Base-by-base conservation (phyloP, 2,888 invertebrate species). In the Rhamnusium bicolor region DNA sequence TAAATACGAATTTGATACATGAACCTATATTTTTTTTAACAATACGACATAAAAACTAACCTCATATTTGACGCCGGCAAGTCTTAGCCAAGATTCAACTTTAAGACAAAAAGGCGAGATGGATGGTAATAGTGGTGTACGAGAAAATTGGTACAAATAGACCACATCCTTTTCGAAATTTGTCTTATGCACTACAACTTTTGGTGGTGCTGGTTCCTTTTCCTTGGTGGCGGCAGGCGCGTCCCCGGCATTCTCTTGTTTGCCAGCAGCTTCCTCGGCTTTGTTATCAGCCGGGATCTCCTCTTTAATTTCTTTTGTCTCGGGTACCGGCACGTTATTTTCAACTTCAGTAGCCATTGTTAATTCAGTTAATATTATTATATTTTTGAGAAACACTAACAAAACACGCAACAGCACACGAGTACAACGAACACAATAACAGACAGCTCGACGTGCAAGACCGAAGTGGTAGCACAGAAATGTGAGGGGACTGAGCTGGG, bases 61-160 rank as follows among this genome's bases (percentile, higher is more conserved):
- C 96, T 97, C 97, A 90, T 97, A 98, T 90, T 95, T 96, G 88
- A 97, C 92, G 87, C 94, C 96, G 86, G 94, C 94, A 84, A 98
- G 92, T 87, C 98, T 92, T 81, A 98, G 92, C 96, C 97, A 98
- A 85, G 97, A 96, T 91, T 98, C 98, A 84, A 97, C 95, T 92
- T 98, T 98, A 87, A 98, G 92, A 90, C 96, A 97, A 89, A 95
- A 97, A 72, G 97, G 96, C 81, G 97, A 97, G 84, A 96, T 91
- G 76, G 97, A 96, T 74, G 97, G 97, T 86, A 97, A 90, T 87
- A 95, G 90, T 81, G 96, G 95, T 81, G 96, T 96, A 86, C 98
- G 93, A 81, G 96, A 93, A 89, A 98, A 96, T 89, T 98, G 98
- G 89, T 97, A 97, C 87, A 98, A 90, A 90, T 98, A 98, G 79